Evolutionary conservation across 2,797 vertebrate genomes (phyloP).

Genomic region (Neosilurus mollespiculum): DNA sequence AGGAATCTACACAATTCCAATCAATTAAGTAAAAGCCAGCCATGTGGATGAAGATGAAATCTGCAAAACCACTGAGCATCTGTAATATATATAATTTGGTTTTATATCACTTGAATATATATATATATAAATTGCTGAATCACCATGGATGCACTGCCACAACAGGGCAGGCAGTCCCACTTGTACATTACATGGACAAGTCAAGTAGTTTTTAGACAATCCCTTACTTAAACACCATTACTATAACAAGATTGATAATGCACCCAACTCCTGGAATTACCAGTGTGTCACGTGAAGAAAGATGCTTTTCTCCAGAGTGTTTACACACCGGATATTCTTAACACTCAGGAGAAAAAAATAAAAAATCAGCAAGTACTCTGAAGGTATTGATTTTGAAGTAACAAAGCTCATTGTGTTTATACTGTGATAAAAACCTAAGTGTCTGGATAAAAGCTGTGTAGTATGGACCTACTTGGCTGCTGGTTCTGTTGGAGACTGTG

Average conservation of each 20-base stretch:
- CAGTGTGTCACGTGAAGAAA: not conserved
- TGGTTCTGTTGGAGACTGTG: slow-evolving; percentile 52
- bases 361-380: no score
- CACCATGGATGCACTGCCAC: no score
- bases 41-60: not conserved
- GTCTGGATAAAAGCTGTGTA: not conserved
- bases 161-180: no score
- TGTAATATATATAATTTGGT: no score
- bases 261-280: not conserved
- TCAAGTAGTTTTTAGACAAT: no score
- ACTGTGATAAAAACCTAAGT: not conserved
- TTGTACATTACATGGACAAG: no score
- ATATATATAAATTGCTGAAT: no score
- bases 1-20: not conserved
- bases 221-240: no score
- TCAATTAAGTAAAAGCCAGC: not conserved
- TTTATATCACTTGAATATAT: no score
- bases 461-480: slow-evolving; percentile 57
- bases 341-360: not conserved
- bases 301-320: not conserved
- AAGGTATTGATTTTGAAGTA: not conserved
- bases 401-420: not conserved
- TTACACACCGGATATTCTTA: not conserved
- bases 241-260: no score
- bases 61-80: not conserved